phyloP scores from a whole-genome alignment of 2,888 invertebrate genomes.

The Physocephala rufipes region DNA sequence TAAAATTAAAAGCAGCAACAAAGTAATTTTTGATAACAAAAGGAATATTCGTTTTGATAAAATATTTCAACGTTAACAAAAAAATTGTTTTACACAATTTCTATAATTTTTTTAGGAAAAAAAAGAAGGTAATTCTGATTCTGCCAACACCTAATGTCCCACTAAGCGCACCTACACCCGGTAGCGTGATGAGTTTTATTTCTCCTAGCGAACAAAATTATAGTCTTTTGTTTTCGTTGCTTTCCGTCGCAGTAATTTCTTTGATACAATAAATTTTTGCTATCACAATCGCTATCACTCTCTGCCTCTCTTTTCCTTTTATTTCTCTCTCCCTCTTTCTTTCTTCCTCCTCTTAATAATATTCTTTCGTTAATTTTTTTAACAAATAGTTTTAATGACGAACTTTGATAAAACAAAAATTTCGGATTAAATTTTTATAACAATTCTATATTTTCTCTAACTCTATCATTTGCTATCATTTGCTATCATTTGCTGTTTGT shows the following conservation, averaged over 20 bases:
- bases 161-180: too few species aligned
- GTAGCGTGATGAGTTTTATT: neutral
- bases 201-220: neutral
- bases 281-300: neutral
- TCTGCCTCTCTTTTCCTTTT: neutral
- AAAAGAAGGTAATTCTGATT: too few species aligned
- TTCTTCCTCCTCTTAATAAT: neutral
- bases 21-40: neutral
- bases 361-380: neutral
- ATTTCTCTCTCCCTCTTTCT: neutral
- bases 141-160: too few species aligned
- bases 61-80: neutral
- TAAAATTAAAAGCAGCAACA: neutral
- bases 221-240: neutral
- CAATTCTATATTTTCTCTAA: neutral
- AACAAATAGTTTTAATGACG: neutral
- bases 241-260: neutral
- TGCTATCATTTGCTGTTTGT: too few species aligned
- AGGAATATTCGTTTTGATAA: too few species aligned
- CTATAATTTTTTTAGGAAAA: too few species aligned
- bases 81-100: neutral
- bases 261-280: neutral
- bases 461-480: too few species aligned
- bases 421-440: neutral
- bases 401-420: neutral